Conservation (phyloP, 2,888 invertebrate genomes). For the Ennomos erosarius region DNA sequence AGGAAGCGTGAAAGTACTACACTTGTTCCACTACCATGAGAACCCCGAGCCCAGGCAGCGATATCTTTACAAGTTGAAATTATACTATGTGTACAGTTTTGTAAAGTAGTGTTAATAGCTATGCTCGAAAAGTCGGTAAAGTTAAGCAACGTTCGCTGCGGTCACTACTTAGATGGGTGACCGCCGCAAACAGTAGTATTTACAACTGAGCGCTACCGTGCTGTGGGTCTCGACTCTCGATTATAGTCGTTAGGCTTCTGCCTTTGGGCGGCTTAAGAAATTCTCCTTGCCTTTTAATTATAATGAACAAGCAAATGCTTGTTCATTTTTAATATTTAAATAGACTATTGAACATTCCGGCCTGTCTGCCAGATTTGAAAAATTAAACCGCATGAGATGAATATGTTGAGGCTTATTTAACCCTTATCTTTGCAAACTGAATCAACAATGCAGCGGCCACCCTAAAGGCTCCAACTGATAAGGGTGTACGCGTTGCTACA, state of each 20-base stretch:
- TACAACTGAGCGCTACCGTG: too few relatives aligned
- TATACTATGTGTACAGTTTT: slow-evolving; percentile 2
- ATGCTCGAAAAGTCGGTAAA: too few relatives aligned
- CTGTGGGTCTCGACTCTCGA: too few relatives aligned
- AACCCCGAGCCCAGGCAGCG: slow-evolving; percentile 6
- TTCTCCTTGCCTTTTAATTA: too few relatives aligned
- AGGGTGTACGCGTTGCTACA: slow-evolving; percentile 27
- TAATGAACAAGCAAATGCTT: too few relatives aligned
- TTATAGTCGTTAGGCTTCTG: too few relatives aligned
- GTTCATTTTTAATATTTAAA: too few relatives aligned
- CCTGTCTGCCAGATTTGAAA: neutral
- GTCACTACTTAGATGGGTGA: too few relatives aligned
- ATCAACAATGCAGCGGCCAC: slow-evolving; percentile 25
- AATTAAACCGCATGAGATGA: slow-evolving; percentile 5
- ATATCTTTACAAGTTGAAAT: slow-evolving; percentile 15
- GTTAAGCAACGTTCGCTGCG: too few relatives aligned
- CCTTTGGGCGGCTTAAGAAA: too few relatives aligned
- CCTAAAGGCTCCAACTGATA: slow-evolving; percentile 23
- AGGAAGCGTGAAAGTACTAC: slow-evolving; percentile 14
- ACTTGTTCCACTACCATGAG: slow-evolving; percentile 13
- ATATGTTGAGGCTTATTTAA: neutral
- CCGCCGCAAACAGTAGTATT: too few relatives aligned
- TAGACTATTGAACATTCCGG: too few relatives aligned
- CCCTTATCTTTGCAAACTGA: slow-evolving; percentile 23
- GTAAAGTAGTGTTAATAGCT: neutral